phyloP scores from a whole-genome alignment of 2,888 invertebrate genomes.

The Odontothrips loti region DNA sequence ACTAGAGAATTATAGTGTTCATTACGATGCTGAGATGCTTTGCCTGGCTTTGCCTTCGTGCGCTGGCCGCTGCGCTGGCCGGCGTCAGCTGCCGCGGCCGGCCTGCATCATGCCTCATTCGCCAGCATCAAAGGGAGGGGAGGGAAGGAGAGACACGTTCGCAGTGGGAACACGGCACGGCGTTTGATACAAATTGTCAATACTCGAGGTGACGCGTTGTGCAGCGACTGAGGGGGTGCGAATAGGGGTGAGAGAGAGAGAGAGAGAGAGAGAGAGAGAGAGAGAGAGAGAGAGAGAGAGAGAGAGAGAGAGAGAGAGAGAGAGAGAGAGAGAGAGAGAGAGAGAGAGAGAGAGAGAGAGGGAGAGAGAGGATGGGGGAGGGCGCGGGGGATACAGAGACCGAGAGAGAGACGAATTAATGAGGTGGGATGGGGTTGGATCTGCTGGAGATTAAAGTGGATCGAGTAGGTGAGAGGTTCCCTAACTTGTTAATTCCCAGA shows the following conservation, averaged over 20 bases:
- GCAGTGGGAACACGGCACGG: background rate
- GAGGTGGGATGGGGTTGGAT: constrained; percentile 4
- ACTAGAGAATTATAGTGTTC: constrained; percentile 25
- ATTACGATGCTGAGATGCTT: background rate
- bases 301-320: too few relatives aligned
- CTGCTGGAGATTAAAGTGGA: constrained; percentile 12
- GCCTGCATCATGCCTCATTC: background rate
- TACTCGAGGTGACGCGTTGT: background rate
- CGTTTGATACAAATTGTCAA: background rate
- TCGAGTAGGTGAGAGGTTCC: background rate
- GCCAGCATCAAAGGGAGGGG: background rate
- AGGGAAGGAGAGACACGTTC: background rate
- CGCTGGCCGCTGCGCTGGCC: background rate
- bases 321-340: constrained; percentile 27
- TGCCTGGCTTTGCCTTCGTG: background rate
- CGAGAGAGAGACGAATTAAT: constrained; percentile 29
- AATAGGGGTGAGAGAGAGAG: constrained; percentile 31
- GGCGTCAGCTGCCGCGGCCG: background rate
- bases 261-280: constrained; percentile 30
- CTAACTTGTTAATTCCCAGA: background rate
- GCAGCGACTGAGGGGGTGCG: too few relatives aligned
- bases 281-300: constrained; percentile 20
- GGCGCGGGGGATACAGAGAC: background rate
- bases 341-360: constrained; percentile 31
- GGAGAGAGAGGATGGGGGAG: constrained; percentile 27